Percentiles rank a stretch among this genome's conserved stretches.
These are phyloP conservation scores for Palloptera scutellata DNA, from an alignment of 2,888 invertebrate genomes.

Conservation along the genomic window DNA sequence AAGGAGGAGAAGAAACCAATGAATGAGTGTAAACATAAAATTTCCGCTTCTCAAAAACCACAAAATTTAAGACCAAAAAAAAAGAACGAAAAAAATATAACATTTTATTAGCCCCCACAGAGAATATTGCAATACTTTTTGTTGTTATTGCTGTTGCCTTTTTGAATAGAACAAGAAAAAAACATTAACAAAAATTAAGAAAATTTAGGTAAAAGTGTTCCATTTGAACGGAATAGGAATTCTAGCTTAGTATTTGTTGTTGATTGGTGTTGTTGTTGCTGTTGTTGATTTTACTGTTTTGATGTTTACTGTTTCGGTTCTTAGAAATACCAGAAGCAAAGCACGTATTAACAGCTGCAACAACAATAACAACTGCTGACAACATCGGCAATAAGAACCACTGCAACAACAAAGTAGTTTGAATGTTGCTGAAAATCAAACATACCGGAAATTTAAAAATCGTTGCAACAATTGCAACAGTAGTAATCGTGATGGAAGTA, in stretches of 20 bases:
- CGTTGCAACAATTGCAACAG: neutral
- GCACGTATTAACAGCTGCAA: constrained; percentile 9
- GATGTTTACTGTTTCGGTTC: constrained; percentile 2
- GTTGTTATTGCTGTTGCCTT: constrained; percentile 10
- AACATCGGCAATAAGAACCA: neutral
- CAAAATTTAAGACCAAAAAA: no score
- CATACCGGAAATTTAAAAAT: constrained; percentile 23
- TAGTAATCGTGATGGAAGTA: neutral
- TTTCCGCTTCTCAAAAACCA: constrained; percentile 2
- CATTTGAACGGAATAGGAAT: neutral
- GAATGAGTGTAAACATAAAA: no score
- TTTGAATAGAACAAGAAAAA: neutral
- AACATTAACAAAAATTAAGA: constrained; percentile 6
- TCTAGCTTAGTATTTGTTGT: neutral
- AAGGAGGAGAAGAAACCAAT: constrained; percentile 6
- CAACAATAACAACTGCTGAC: neutral
- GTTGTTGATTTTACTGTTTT: constrained; percentile 2
- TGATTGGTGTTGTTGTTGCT: neutral
- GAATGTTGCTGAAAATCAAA: neutral
- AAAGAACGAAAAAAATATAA: neutral
- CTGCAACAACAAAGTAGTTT: constrained; percentile 5
- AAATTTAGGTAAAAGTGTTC: constrained; percentile 11
- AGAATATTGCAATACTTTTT: neutral
- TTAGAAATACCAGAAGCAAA: constrained; percentile 11
- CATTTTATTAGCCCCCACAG: neutral